Conservation (phyloP, 2,797 vertebrate species). For the Megaceryle alcyon region DNA sequence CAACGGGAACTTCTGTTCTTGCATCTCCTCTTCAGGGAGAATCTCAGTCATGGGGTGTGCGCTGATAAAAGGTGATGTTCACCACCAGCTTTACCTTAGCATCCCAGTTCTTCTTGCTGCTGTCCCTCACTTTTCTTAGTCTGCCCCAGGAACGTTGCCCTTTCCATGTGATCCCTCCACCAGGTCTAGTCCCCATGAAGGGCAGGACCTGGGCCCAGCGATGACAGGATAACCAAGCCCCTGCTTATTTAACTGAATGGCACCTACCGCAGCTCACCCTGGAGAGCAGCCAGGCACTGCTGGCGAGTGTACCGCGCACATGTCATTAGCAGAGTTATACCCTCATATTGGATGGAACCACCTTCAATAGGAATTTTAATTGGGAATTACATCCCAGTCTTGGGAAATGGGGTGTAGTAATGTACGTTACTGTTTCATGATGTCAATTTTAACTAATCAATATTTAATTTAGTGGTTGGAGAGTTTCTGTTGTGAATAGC, state of each 20-base stretch:
- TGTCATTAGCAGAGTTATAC: background rate
- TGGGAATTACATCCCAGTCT: background rate
- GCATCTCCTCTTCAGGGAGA: background rate
- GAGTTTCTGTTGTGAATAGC: background rate
- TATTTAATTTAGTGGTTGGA: background rate
- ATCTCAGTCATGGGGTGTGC: too few relatives aligned
- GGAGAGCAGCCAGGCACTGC: background rate
- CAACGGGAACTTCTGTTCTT: background rate
- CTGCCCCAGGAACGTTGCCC: background rate
- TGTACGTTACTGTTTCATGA: background rate
- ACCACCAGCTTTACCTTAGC: background rate
- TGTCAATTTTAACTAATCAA: background rate
- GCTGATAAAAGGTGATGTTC: background rate
- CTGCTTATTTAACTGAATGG: background rate
- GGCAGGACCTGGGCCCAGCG: background rate
- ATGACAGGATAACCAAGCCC: background rate
- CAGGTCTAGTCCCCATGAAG: background rate
- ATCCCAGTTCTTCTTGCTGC: background rate
- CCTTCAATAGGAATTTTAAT: background rate
- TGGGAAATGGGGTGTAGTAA: background rate
- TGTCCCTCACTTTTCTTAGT: background rate
- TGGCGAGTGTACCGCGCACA: rapidly evolving
- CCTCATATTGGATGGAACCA: background rate
- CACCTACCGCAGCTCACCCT: background rate
- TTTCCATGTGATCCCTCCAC: rapidly evolving